A percentile compares a stretch with the other conserved stretches of the same genome.
Evolutionary conservation across 2,888 invertebrate species (phyloP).

Genomic region (Hermaeophaga mercurialis): DNA sequence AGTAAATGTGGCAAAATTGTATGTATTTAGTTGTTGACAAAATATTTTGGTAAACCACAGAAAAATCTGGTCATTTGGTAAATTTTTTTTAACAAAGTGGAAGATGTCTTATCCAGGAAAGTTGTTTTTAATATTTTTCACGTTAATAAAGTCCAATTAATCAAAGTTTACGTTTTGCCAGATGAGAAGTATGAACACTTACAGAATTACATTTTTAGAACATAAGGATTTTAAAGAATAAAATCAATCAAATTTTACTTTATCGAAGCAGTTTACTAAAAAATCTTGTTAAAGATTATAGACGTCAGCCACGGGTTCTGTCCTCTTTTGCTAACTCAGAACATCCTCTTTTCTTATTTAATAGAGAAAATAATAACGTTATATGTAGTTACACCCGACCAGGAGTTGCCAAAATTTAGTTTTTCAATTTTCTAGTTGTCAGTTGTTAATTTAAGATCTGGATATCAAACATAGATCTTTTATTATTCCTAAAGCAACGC

Average conservation of each 20-base stretch:
- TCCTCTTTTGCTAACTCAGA: constrained; percentile 71
- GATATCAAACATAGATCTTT: too few relatives aligned
- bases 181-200: constrained; percentile 75
- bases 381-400: constrained; percentile 68
- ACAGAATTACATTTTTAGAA: constrained; percentile 79
- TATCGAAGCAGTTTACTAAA: constrained; percentile 71
- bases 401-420: constrained; percentile 82
- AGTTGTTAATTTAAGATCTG: too few relatives aligned
- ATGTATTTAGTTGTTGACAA: too few relatives aligned
- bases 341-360: constrained; percentile 79
- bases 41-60: too few relatives aligned
- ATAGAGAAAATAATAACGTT: constrained; percentile 84
- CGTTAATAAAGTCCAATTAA: constrained; percentile 78
- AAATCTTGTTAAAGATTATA: constrained; percentile 67
- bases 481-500: too few relatives aligned
- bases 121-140: constrained; percentile 85
- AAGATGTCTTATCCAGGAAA: constrained; percentile 72
- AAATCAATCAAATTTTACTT: constrained; percentile 84
- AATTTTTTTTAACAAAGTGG: constrained; percentile 89
- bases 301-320: too few relatives aligned
- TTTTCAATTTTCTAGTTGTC: too few relatives aligned
- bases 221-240: constrained; percentile 83
- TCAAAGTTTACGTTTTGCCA: constrained; percentile 79
- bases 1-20: too few relatives aligned
- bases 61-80: constrained; percentile 91